Evolutionary conservation across 1,140 invertebrate species (phyloP).

Genomic region (Gonioctena quinquepunctata): DNA sequence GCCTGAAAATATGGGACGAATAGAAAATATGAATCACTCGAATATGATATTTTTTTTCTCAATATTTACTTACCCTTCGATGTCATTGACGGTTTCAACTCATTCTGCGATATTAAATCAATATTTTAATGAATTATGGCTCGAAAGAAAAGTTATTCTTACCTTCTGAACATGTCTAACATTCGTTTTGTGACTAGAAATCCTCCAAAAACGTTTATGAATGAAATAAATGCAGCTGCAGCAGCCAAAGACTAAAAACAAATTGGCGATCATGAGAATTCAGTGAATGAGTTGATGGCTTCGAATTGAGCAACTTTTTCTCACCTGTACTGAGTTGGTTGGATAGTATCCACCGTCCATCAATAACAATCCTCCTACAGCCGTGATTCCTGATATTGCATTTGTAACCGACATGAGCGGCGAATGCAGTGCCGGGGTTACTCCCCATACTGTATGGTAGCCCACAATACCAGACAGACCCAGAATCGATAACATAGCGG

Average conservation of each 20-base stretch:
- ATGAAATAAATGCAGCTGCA: slow-evolving; percentile 83
- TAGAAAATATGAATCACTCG: background rate
- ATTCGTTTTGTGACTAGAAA: slow-evolving; percentile 89
- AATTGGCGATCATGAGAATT: too few relatives aligned
- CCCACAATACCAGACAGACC: slow-evolving; percentile 84
- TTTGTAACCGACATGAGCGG: slow-evolving; percentile 94
- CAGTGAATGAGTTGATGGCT: background rate
- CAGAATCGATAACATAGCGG: slow-evolving; percentile 86
- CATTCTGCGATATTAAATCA: slow-evolving; percentile 20
- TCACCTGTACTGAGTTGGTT: slow-evolving; percentile 65
- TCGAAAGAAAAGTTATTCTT: slow-evolving; percentile 35
- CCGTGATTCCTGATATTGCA: slow-evolving; percentile 89
- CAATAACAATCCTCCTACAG: slow-evolving; percentile 82
- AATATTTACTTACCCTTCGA: background rate
- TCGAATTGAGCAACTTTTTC: background rate
- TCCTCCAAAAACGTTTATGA: slow-evolving; percentile 90
- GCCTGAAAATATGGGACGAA: slow-evolving; percentile 51
- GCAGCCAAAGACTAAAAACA: slow-evolving; percentile 72
- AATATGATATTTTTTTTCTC: background rate
- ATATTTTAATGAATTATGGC: slow-evolving; percentile 3
- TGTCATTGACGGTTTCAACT: slow-evolving; percentile 5
- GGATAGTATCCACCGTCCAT: slow-evolving; percentile 81
- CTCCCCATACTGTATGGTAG: slow-evolving; percentile 91
- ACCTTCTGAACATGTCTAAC: slow-evolving; percentile 92
- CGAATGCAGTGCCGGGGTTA: slow-evolving; percentile 87